These are phyloP conservation scores for Ephydatia muelleri DNA, from an alignment of 37 sponge, comb jelly and placozoan genomes.

Conservation along the genomic window DNA sequence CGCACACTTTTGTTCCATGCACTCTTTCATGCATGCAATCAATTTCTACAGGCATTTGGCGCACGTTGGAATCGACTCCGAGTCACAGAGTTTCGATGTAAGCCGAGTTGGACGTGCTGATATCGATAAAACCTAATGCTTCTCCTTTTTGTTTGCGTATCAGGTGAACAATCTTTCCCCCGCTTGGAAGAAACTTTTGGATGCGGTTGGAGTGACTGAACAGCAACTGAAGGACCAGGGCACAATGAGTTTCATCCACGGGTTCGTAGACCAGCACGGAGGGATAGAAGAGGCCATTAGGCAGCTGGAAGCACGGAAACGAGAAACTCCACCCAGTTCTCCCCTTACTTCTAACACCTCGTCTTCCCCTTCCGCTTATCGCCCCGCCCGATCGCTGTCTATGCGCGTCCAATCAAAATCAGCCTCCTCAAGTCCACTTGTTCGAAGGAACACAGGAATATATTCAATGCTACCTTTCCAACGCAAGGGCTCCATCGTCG, in stretches of 20 bases:
- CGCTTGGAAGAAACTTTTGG: conserved; percentile 82
- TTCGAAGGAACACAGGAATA: too few relatives aligned
- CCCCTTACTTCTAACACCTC: not conserved
- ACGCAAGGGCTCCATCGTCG: too few relatives aligned
- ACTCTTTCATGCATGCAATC: not conserved
- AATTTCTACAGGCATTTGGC: conserved; percentile 58
- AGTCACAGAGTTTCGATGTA: conserved; percentile 82
- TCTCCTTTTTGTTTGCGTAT: not conserved
- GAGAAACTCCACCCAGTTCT: too few relatives aligned
- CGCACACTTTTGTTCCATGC: too few relatives aligned
- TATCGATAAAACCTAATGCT: too few relatives aligned
- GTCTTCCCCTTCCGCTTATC: conserved; percentile 65
- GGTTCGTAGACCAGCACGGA: conserved; percentile 93
- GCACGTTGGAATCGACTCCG: conserved; percentile 90
- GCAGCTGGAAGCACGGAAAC: conserved; percentile 44
- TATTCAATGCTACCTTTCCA: too few relatives aligned
- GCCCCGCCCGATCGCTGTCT: not conserved
- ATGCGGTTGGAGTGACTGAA: conserved; percentile 86
- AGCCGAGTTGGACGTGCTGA: not conserved
- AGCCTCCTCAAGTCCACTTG: too few relatives aligned
- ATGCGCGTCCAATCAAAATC: not conserved
- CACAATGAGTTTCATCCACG: conserved; percentile 91
- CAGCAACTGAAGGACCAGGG: conserved; percentile 87
- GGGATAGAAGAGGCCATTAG: conserved; percentile 89
- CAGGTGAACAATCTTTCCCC: conserved; percentile 81